Percentiles rank a stretch among this genome's conserved stretches.
phyloP scores from a whole-genome alignment of 2,797 vertebrate species.

The Distichodus sexfasciatus region DNA sequence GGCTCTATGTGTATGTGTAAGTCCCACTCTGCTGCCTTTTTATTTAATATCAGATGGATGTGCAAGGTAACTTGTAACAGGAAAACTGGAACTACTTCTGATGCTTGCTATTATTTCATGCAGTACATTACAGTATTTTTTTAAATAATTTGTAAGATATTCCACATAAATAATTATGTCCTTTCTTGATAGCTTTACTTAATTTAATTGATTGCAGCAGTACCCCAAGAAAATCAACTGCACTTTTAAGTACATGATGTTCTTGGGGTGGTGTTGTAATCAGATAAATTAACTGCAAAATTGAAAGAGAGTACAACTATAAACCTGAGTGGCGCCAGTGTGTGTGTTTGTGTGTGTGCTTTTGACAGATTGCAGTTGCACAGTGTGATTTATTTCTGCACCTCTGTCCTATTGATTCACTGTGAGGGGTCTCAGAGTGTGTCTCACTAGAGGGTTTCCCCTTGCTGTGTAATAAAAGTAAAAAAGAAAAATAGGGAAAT shows the following conservation, averaged over 20 bases:
- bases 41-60: conserved; percentile 50
- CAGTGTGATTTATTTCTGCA: conserved; percentile 72
- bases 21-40: conserved; percentile 52
- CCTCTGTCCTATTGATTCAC: conserved; percentile 75
- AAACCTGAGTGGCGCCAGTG: conserved; percentile 74
- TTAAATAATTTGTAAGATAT: conserved; percentile 32
- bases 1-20: too few relatives aligned
- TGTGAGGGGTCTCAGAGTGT: conserved; percentile 59
- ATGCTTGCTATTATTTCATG: conserved; percentile 30
- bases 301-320: conserved; percentile 78
- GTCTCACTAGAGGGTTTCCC: conserved; percentile 67
- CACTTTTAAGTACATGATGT: conserved; percentile 57
- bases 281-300: conserved; percentile 81
- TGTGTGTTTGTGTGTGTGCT: neutral
- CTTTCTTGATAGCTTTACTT: conserved; percentile 17
- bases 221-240: too few relatives aligned
- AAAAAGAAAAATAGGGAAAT: neutral
- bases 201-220: too few relatives aligned
- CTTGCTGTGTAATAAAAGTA: neutral
- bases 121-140: neutral
- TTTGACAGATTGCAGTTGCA: conserved; percentile 73
- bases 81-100: neutral
- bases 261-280: conserved; percentile 69
- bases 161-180: neutral
- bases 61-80: conserved; percentile 22